phyloP scores from a whole-genome alignment of 2,797 vertebrate genomes.

The Numenius phaeopus region DNA sequence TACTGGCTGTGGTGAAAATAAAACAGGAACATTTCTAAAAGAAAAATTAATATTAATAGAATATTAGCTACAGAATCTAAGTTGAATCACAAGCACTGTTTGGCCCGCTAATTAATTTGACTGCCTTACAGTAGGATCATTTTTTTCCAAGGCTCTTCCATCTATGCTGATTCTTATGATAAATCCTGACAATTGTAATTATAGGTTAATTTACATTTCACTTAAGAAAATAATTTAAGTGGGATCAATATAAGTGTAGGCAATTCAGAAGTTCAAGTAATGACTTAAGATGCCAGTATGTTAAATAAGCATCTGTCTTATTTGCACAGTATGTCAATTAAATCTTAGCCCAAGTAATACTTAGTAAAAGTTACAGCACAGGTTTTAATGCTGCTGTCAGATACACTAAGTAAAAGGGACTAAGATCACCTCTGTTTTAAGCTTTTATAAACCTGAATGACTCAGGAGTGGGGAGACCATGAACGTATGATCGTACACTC shows the following conservation, averaged over 20 bases:
- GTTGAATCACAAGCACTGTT: background rate
- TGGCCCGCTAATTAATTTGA: constrained; percentile 41
- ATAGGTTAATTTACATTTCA: constrained; percentile 43
- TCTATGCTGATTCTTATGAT: constrained; percentile 14
- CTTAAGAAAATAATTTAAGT: constrained; percentile 57
- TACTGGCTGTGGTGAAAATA: constrained; percentile 47
- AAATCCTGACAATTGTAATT: constrained; percentile 49
- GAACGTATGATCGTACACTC: background rate
- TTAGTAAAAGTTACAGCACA: background rate
- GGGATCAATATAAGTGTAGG: constrained; percentile 27
- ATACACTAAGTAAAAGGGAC: background rate
- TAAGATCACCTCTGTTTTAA: background rate
- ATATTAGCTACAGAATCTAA: constrained; percentile 11
- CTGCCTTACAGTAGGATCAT: background rate
- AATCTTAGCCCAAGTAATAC: background rate
- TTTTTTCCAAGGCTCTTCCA: background rate
- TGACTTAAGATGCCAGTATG: constrained; percentile 29
- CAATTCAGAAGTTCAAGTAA: constrained; percentile 43
- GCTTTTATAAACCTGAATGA: background rate
- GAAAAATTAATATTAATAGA: constrained; percentile 56
- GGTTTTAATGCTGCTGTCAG: background rate
- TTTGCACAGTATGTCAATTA: constrained; percentile 31
- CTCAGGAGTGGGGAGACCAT: background rate
- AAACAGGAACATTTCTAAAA: constrained; percentile 43
- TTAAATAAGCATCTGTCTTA: constrained; percentile 52